Evolutionary conservation across 2,888 invertebrate species (phyloP).

Genomic region (Alviniconcha strummeri): DNA sequence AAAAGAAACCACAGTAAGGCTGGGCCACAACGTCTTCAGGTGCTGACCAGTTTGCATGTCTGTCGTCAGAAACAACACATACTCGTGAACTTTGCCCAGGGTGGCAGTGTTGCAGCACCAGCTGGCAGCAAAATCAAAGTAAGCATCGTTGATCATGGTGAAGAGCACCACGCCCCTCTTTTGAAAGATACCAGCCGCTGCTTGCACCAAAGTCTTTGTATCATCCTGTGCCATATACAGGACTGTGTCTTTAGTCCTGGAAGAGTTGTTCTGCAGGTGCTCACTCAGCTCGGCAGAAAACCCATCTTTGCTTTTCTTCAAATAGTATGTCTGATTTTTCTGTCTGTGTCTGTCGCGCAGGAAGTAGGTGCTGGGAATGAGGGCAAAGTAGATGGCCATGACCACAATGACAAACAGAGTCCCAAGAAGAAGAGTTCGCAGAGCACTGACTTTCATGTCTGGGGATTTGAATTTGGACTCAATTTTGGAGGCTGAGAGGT

Average conservation of each 20-base stretch:
- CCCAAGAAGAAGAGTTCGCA: too few relatives aligned
- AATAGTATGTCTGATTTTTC: too few relatives aligned
- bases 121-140: conserved; percentile 39
- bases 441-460: too few relatives aligned
- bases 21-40: conserved; percentile 51
- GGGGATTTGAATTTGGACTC: too few relatives aligned
- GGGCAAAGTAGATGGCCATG: too few relatives aligned
- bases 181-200: neutral
- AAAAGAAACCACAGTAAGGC: conserved; percentile 42
- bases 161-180: neutral
- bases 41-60: conserved; percentile 46
- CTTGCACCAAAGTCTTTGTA: too few relatives aligned
- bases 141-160: neutral
- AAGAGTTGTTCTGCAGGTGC: neutral
- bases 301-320: too few relatives aligned
- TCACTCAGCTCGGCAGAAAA: neutral
- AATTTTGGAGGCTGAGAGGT: too few relatives aligned
- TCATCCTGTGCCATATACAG: too few relatives aligned
- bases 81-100: conserved; percentile 50
- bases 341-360: too few relatives aligned
- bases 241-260: too few relatives aligned
- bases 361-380: neutral
- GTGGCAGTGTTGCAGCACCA: conserved; percentile 59
- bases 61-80: conserved; percentile 54
- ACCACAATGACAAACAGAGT: too few relatives aligned